Evolutionary conservation across 2,113 vertebrate genomes (phyloP), one percentile per base, ranked within the genome.

Genomic region (Siniperca knerii): DNA sequence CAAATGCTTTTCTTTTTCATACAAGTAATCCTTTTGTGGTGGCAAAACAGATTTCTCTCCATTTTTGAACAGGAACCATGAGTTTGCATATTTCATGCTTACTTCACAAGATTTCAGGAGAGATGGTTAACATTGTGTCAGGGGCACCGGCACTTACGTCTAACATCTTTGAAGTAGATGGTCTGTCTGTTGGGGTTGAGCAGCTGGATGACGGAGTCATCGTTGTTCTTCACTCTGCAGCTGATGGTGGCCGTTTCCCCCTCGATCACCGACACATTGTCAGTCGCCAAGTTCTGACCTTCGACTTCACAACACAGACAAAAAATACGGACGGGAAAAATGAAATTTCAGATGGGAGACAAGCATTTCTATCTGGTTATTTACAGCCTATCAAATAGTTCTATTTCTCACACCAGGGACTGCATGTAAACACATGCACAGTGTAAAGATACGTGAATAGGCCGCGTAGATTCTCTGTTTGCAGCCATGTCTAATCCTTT

Each of bases 141-240:
- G 55, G 73, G 73, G 54, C 48, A 7, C 1, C 0, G 3, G 67
- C 73, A 98, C 98, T 98, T 94, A 99, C 98, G 98, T 92, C 98
- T 95, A 90, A 98, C 96, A 60, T 99, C 95, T 93, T 65, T 96
- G 91, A 96, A 96, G 85, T 98, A 99, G 94, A 99, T 99, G 65
- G 98, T 99, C 94, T 96, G 96, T 88, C 98, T 96, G 96, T 98
- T 99, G 94, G 98, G 98, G 93, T 99, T 99, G 92, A 99, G 97
- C 12, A 99, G 97, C 90, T 99, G 98, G 89, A 99, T 99, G 93
- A 99, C 98, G 0, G 98, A 99, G 95, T 98, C 98, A 2, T 99
- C 98, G 74, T 96, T 96, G 96, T 98, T 97, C 95, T 97, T 99
- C 84, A 96, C 91, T 89, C 95, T 92, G 93, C 96, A 96, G 93